phyloP scores from a whole-genome alignment of 2,113 vertebrate genomes.

The Oryctolagus cuniculus region DNA sequence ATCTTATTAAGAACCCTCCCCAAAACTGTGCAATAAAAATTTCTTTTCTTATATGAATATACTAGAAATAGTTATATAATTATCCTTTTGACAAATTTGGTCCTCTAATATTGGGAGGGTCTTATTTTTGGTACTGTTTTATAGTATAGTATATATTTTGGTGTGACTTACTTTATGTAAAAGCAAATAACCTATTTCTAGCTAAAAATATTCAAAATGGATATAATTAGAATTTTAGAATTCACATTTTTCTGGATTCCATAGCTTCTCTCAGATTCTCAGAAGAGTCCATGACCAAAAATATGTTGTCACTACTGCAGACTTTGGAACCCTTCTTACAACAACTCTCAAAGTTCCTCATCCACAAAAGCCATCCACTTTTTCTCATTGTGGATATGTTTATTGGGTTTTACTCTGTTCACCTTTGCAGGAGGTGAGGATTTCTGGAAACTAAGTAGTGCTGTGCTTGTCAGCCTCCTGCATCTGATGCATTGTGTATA shows the following conservation, averaged over 20 bases:
- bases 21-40: background rate
- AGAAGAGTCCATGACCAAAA: background rate
- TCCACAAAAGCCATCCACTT: background rate
- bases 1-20: background rate
- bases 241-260: background rate
- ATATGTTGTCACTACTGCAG: background rate
- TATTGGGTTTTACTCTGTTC: background rate
- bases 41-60: background rate
- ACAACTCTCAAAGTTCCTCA: background rate
- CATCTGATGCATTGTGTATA: background rate
- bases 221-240: background rate
- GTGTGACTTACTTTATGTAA: background rate
- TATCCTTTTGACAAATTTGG: background rate
- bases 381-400: background rate
- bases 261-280: background rate
- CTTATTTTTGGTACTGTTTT: background rate
- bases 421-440: background rate
- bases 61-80: background rate
- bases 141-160: background rate
- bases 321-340: background rate
- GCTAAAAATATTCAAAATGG: background rate
- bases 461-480: background rate
- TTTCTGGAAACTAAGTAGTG: background rate
- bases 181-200: slow-evolving; percentile 10
- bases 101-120: background rate